Evolutionary conservation across 2,888 invertebrate genomes (phyloP).

Genomic region (Invenusta paracnida): DNA sequence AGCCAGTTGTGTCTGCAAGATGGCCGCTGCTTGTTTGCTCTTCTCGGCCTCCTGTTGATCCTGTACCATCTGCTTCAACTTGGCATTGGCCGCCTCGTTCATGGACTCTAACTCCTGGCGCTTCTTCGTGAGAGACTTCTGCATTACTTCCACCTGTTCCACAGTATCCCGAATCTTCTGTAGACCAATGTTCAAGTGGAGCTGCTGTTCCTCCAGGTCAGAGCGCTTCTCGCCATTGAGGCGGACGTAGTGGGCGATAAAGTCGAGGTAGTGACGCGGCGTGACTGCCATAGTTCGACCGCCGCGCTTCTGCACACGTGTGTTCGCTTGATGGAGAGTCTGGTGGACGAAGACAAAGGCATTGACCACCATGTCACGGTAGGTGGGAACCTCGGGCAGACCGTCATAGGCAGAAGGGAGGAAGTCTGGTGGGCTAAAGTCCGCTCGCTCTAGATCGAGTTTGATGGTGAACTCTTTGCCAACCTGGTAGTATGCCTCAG

Average conservation of each 20-base stretch:
- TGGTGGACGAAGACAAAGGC: conserved; percentile 96
- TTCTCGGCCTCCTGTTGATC: conserved; percentile 98
- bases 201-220: conserved; percentile 94
- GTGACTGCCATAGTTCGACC: conserved; percentile 94
- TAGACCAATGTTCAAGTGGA: conserved; percentile 94
- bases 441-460: conserved; percentile 67
- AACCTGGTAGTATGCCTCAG: conserved; percentile 69
- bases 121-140: conserved; percentile 93
- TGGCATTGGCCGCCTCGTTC: conserved; percentile 97
- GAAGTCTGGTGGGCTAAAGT: conserved; percentile 79
- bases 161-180: conserved; percentile 98
- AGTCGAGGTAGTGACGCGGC: conserved; percentile 93
- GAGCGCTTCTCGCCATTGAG: conserved; percentile 84
- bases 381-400: conserved; percentile 67
- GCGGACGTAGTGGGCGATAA: conserved; percentile 89
- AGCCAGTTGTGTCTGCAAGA: conserved; percentile 78
- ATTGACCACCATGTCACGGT: conserved; percentile 94
- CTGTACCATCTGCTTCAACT: conserved; percentile 90
- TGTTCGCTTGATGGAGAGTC: conserved; percentile 89
- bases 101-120: conserved; percentile 78
- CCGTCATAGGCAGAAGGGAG: conserved; percentile 79
- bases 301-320: conserved; percentile 80
- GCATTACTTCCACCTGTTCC: conserved; percentile 98
- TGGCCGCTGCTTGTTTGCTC: conserved; percentile 94
- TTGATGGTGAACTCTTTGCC: conserved; percentile 92